Base-by-base conservation (phyloP, 2,888 invertebrate species). In the Drosophila cognata region DNA sequence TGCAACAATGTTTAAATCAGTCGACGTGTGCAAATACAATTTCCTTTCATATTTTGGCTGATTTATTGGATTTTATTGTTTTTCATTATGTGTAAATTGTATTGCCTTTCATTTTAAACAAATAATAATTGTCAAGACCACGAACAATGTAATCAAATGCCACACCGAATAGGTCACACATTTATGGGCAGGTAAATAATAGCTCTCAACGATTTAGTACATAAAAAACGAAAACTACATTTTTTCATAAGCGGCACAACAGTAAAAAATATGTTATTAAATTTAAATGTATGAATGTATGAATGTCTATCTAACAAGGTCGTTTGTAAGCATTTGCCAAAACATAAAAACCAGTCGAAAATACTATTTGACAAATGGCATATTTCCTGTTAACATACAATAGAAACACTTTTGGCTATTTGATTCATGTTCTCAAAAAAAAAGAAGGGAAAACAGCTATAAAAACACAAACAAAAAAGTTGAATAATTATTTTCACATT, bases 281-380 rank as follows among this genome's bases (percentile, higher is more conserved):
- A 62, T 28, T 46, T 63, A 28, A 1, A 55, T 18, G 13, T 29
- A 43, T n/a, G n/a, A n/a, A n/a, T n/a, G n/a, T n/a, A n/a, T n/a
- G n/a, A n/a, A n/a, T n/a, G n/a, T n/a, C n/a, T n/a, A n/a, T 61
- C 33, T 38, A 74, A 46, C 62, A 68, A 63, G 69, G 58, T 62
- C 35, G 50, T 16, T 65, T 65, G 38, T 31, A 46, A 7, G 38
- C 29, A 41, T 36, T 65, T 58, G 21, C 36, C 38, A 55, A 43
- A 36, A 62, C 33, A 62, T 38, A 31, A 59, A 65, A 66, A 50
- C n/a, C 33, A 51, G 56, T 18, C 43, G 53, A 71, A 63, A 71
- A 71, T 55, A 41, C 51, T 48, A 62, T 75, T 79, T 83, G 84
- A 88, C 89, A 84, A 88, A 86, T 83, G 72, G 66, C 74, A 60